Percentiles rank a stretch among this genome's conserved stretches.
Evolutionary conservation across 37 sponge, comb jelly and placozoan genomes (phyloP).

Genomic region (Corticium candelabrum): DNA sequence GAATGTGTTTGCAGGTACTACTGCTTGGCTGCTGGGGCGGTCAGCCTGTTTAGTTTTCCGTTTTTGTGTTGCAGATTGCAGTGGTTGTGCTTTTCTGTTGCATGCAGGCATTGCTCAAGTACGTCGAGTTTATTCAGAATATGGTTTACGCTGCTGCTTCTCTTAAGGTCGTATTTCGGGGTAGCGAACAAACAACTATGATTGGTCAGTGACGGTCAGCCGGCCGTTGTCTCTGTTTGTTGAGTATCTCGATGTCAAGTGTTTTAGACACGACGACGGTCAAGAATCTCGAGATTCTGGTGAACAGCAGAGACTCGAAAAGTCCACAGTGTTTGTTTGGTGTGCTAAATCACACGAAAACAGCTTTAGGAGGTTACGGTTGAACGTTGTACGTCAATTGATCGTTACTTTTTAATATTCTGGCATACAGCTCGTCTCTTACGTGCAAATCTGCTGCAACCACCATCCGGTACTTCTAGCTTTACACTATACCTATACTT

Average conservation of each 20-base stretch:
- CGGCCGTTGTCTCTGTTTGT: neutral
- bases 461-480: constrained; percentile 56
- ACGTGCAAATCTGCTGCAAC: constrained; percentile 91
- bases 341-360: constrained; percentile 86
- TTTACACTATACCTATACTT: neutral
- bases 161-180: constrained; percentile 56
- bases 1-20: constrained; percentile 66
- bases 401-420: neutral
- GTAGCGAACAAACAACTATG: constrained; percentile 78
- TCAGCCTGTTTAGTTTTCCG: constrained; percentile 19
- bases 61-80: neutral
- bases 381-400: neutral
- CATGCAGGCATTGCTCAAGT: constrained; percentile 86
- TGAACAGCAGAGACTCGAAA: constrained; percentile 52
- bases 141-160: constrained; percentile 77
- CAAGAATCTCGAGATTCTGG: constrained; percentile 77
- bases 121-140: constrained; percentile 95
- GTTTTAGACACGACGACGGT: constrained; percentile 71
- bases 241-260: neutral
- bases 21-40: constrained; percentile 81
- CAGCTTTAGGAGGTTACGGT: constrained; percentile 63
- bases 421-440: constrained; percentile 40
- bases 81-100: neutral
- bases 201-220: constrained; percentile 41
- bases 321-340: constrained; percentile 73